A percentile compares a stretch with the other conserved stretches of the same genome.
Evolutionary conservation across 2,113 vertebrate genomes (phyloP).

Genomic region (Mandrillus leucophaeus): DNA sequence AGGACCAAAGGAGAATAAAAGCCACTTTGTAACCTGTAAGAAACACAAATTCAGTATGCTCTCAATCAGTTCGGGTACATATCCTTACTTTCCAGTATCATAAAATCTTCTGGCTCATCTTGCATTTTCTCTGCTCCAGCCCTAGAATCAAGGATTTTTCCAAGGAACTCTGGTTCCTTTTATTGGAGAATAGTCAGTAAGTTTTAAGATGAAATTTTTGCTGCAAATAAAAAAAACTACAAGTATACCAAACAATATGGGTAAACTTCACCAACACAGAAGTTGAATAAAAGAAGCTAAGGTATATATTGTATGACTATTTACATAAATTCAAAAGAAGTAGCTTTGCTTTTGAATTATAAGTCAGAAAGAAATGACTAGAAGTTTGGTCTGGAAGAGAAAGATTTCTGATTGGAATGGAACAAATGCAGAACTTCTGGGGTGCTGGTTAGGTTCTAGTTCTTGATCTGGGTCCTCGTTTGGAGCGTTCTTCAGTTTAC

Average conservation of each 20-base stretch:
- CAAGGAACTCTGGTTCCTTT: background rate
- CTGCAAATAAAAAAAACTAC: background rate
- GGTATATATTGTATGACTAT: background rate
- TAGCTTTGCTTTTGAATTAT: background rate
- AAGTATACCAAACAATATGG: background rate
- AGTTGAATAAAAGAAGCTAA: background rate
- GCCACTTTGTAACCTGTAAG: background rate
- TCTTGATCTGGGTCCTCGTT: background rate
- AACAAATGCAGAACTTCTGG: background rate
- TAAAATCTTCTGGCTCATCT: background rate
- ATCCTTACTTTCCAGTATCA: background rate
- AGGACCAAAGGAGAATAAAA: background rate
- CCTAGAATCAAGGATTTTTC: background rate
- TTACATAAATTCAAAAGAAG: background rate
- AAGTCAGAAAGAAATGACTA: background rate
- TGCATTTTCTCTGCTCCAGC: background rate
- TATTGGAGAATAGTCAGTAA: background rate
- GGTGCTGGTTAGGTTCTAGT: background rate
- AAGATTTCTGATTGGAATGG: background rate
- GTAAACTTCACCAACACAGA: background rate
- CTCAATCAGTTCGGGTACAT: background rate
- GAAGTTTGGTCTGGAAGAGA: background rate
- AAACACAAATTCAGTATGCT: background rate
- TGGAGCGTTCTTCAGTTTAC: background rate
- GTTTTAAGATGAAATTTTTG: background rate